Evolutionary conservation across 2,113 vertebrate genomes (phyloP).

Genomic region (Craseonycteris thonglongyai): DNA sequence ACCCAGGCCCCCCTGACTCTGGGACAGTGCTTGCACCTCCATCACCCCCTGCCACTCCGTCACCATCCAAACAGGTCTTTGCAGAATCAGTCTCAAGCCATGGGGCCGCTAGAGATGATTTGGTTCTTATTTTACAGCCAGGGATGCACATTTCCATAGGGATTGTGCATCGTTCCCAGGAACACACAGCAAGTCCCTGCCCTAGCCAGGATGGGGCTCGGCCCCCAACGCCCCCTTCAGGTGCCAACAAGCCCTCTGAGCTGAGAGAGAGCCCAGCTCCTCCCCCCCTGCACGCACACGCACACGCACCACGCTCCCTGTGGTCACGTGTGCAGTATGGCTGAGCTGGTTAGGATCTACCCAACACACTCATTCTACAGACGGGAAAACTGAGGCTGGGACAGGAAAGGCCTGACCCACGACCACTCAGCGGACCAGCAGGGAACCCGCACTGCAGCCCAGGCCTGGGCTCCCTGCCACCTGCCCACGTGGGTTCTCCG

Average conservation of each 20-base stretch:
- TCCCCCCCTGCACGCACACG: rapidly evolving
- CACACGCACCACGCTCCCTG: rapidly evolving
- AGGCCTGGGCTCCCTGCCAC: rapidly evolving
- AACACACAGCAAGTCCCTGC: neutral
- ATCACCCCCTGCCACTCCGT: neutral
- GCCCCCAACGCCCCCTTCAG: neutral
- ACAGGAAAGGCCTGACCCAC: neutral
- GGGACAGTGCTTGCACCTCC: neutral
- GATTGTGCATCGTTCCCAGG: rapidly evolving
- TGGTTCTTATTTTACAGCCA: neutral
- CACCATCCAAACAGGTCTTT: neutral
- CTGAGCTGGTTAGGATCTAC: too few relatives aligned
- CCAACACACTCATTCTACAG: neutral
- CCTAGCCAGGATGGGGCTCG: rapidly evolving
- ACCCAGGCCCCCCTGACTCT: rapidly evolving
- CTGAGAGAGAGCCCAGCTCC: neutral
- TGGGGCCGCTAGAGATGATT: neutral
- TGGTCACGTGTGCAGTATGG: rapidly evolving
- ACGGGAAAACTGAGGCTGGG: neutral
- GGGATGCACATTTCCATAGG: neutral
- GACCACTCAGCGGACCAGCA: rapidly evolving
- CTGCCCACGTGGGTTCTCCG: rapidly evolving
- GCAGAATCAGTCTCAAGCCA: too few relatives aligned
- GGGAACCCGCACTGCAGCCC: neutral
- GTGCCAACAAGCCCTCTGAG: rapidly evolving